Percentiles rank a stretch among this genome's conserved stretches.
These are phyloP conservation scores for Aquatica leii DNA, from an alignment of 2,888 invertebrate species.

Conservation along the genomic window DNA sequence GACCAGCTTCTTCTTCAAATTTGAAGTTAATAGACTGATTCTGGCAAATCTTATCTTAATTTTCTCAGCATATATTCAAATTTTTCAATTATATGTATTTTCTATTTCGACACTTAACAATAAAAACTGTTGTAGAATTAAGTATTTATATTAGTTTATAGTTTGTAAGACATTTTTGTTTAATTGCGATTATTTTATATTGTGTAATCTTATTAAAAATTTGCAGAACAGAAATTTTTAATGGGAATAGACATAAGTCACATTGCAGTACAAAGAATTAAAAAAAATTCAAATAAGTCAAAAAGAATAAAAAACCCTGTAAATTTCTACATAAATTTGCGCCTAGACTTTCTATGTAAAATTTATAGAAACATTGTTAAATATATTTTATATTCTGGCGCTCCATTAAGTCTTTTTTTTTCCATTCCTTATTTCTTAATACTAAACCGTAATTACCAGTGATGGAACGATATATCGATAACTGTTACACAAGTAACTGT, in stretches of 20 bases:
- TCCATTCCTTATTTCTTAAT: too few species aligned
- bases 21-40: constrained; percentile 9
- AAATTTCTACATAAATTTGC: constrained; percentile 52
- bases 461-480: too few species aligned
- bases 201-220: constrained; percentile 56
- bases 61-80: background rate
- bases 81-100: background rate
- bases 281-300: constrained; percentile 52
- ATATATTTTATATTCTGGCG: constrained; percentile 59
- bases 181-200: constrained; percentile 50
- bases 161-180: constrained; percentile 53
- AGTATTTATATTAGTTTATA: constrained; percentile 57
- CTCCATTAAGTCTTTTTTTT: constrained; percentile 49
- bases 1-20: constrained; percentile 31
- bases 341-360: constrained; percentile 55
- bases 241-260: constrained; percentile 57
- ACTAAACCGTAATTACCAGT: too few species aligned
- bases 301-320: constrained; percentile 51
- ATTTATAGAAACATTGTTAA: constrained; percentile 54
- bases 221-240: constrained; percentile 51
- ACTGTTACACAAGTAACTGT: too few species aligned
- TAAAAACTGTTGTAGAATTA: constrained; percentile 49
- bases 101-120: constrained; percentile 42
- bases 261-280: constrained; percentile 56
- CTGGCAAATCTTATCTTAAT: constrained; percentile 9